Base-by-base conservation (phyloP, 2,797 vertebrate genomes). In the Acomys russatus region DNA sequence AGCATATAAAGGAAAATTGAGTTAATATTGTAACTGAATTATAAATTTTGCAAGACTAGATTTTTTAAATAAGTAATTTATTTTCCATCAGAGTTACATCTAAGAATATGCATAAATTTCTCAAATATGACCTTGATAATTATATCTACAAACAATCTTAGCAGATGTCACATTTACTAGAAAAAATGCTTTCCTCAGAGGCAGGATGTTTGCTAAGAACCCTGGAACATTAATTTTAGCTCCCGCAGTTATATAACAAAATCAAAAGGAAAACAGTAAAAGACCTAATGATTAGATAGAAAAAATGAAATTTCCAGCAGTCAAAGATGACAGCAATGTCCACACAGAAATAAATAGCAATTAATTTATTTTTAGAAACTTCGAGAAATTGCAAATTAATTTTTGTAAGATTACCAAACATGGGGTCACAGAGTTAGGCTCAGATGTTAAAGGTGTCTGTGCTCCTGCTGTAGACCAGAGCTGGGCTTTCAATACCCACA, bases 271-370 rank as follows among this genome's bases (percentile, higher is more conserved):
- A 94, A 85, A 80, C 56, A 88, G 56, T 78, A 54, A 61, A 91
- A 93, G 2, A 9, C 3, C 10, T 22, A 74, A 78, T 49, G 38
- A 56, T 85, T 85, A 30, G 17, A 70, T 64, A 30, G 23, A 6
- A 15, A 94, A 56, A 70, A 7, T 74, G 25, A 88, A 88, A 33
- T 25, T 68, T 84, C 30, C 35, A 59, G 23, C n/a, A n/a, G 14
- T 51, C 18, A 84, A 18, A 49, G 28, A 91, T 38, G 25, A 68
- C 25, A 90, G 49, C 20, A 44, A n/a, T 15, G 6, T 71, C 30
- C 66, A 54, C 2, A 79, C 0, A 64, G 82, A 90, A 95, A 92
- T 76, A 79, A 92, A 93, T 88, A 73, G 64, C 54, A 68, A 93
- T 79, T 44, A 30, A 61, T 35, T 33, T 74, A 70, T 44, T 44